phyloP scores from a whole-genome alignment of 2,797 vertebrate genomes.

The Lycodopsis pacificus region DNA sequence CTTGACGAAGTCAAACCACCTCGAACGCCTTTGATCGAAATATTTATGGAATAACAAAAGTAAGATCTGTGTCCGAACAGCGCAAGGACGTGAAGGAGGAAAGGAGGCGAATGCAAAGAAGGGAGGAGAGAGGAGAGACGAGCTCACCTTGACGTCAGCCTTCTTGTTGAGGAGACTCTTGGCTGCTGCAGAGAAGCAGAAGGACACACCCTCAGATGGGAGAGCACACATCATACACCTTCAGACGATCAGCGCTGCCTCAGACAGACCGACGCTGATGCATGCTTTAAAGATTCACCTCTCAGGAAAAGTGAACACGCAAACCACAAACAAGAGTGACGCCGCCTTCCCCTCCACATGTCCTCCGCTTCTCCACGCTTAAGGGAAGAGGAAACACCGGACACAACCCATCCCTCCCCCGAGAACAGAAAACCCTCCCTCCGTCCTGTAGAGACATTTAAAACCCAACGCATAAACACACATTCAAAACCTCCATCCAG shows the following conservation, averaged over 20 bases:
- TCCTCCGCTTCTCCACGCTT: conserved; percentile 22
- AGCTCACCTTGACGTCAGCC: conserved; percentile 86
- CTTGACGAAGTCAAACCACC: conserved; percentile 18
- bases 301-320: conserved; percentile 11
- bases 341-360: neutral
- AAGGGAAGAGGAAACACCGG: neutral
- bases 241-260: conserved; percentile 38
- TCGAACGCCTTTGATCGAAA: neutral
- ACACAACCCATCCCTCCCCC: conserved; percentile 40
- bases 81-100: neutral
- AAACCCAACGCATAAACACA: conserved; percentile 31
- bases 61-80: neutral
- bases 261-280: neutral
- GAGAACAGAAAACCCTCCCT: conserved; percentile 23
- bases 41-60: conserved; percentile 36
- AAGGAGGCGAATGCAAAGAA: neutral
- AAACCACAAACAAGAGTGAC: conserved; percentile 19
- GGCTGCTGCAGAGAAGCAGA: conserved; percentile 86
- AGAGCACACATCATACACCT: conserved; percentile 79
- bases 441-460: conserved; percentile 43
- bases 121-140: neutral
- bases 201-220: conserved; percentile 77
- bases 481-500: conserved; percentile 43
- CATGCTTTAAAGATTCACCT: conserved; percentile 10
- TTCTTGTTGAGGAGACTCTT: conserved; percentile 90